Conservation (phyloP, 2,888 invertebrate genomes). For the Tenthredo distinguenda region DNA sequence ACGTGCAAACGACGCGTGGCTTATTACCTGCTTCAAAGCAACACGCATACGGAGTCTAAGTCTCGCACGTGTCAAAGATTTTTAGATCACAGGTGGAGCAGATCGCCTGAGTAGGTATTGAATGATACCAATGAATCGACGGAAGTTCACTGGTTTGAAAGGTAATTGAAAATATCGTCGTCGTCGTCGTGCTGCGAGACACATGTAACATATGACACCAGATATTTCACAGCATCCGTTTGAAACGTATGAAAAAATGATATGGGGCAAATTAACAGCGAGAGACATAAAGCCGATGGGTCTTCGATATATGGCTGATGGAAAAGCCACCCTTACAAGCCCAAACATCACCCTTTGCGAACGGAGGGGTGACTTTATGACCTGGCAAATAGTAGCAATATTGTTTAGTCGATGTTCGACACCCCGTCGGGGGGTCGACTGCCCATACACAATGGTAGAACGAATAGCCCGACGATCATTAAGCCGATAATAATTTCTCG, state of each 20-base stretch:
- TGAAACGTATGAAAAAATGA: not conserved
- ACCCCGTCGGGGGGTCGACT: slow-evolving; percentile 62
- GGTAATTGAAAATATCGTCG: slow-evolving; percentile 60
- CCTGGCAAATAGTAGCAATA: slow-evolving; percentile 71
- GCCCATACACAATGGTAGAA: slow-evolving; percentile 17
- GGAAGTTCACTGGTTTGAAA: slow-evolving; percentile 67
- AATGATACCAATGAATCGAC: slow-evolving; percentile 68
- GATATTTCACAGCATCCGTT: not conserved
- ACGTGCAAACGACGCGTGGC: slow-evolving; percentile 61
- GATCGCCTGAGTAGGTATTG: slow-evolving; percentile 51
- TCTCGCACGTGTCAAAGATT: slow-evolving; percentile 57
- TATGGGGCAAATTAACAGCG: not conserved
- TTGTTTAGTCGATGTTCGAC: slow-evolving; percentile 69
- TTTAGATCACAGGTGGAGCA: slow-evolving; percentile 46
- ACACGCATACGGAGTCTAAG: slow-evolving; percentile 54
- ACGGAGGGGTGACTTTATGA: slow-evolving; percentile 66
- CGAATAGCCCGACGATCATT: slow-evolving; percentile 36
- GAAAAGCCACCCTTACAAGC: slow-evolving; percentile 31
- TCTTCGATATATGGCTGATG: slow-evolving; percentile 22
- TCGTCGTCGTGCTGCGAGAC: slow-evolving; percentile 6
- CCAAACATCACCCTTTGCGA: slow-evolving; percentile 6
- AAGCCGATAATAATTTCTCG: slow-evolving; percentile 42
- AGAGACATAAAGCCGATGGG: slow-evolving; percentile 26
- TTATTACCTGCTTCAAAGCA: slow-evolving; percentile 69
- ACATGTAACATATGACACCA: not conserved